Percentiles rank a stretch among this genome's conserved stretches.
These are phyloP conservation scores for Lophius americanus DNA, from an alignment of 2,797 vertebrate genomes.

Conservation along the genomic window DNA sequence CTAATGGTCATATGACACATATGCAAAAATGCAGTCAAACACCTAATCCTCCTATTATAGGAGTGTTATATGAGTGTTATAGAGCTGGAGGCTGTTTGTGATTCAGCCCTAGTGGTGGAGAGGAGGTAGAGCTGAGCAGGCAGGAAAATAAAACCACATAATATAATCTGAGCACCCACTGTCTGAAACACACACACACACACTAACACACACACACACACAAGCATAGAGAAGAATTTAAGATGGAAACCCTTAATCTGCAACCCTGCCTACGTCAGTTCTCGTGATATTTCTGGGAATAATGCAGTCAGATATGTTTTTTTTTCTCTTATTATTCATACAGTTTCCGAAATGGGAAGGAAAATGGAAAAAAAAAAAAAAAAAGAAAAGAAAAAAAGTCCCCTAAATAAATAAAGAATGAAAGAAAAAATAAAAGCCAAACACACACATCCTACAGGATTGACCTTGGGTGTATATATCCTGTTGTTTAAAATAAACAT, in stretches of 20 bases:
- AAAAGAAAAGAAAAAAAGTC: background rate
- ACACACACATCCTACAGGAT: conserved; percentile 22
- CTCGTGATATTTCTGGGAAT: conserved; percentile 69
- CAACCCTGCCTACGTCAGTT: conserved; percentile 59
- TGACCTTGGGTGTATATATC: conserved; percentile 76
- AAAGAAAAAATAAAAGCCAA: conserved; percentile 5
- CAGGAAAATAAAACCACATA: conserved; percentile 72
- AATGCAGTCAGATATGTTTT: conserved; percentile 44
- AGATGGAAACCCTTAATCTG: conserved; percentile 75
- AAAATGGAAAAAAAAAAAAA: background rate
- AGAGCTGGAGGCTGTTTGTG: background rate
- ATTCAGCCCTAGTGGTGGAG: conserved; percentile 62
- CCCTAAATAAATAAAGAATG: no score
- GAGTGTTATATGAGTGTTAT: conserved; percentile 13
- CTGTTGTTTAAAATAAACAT: conserved; percentile 64
- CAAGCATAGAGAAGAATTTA: conserved; percentile 51
- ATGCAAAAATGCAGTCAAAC: conserved; percentile 1
- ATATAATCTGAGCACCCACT: conserved; percentile 64
- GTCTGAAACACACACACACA: conserved; percentile 42
- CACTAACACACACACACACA: conserved; percentile 26
- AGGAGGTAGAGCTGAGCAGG: conserved; percentile 47
- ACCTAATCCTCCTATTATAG: conserved; percentile 48
- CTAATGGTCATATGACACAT: conserved; percentile 27
- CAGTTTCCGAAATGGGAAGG: conserved; percentile 44
- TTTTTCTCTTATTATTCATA: conserved; percentile 1